Conservation (phyloP, 2,113 vertebrate species). For the Anolis sagrei region DNA sequence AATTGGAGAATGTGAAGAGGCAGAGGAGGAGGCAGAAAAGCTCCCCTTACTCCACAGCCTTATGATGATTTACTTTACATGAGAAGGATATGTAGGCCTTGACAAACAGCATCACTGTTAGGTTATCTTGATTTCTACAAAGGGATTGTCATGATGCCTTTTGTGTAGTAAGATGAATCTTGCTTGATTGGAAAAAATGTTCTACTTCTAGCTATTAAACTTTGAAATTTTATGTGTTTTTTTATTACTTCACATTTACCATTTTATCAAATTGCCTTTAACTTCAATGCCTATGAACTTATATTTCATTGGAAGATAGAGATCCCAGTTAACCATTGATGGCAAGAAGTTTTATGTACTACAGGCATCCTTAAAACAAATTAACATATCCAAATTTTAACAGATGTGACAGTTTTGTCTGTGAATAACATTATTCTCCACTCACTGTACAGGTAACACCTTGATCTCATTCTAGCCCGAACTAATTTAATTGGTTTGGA, state of each 20-base stretch:
- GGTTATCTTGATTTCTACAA: neutral
- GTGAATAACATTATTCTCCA: neutral
- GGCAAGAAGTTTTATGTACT: neutral
- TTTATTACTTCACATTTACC: slow-evolving; percentile 5
- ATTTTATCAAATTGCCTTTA: slow-evolving; percentile 9
- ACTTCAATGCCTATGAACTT: neutral
- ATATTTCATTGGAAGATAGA: neutral
- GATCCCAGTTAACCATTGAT: neutral
- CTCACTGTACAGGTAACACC: neutral
- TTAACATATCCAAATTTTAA: neutral
- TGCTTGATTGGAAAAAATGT: neutral
- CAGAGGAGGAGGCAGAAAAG: neutral
- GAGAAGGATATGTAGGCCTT: neutral
- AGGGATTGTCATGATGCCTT: neutral
- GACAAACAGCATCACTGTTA: slow-evolving; percentile 5
- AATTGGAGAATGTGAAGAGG: neutral
- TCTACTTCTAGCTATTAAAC: slow-evolving; percentile 14
- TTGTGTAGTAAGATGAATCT: neutral
- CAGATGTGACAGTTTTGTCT: neutral
- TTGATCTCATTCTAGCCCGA: neutral
- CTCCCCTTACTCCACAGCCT: neutral
- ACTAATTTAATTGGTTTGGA: neutral
- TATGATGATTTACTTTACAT: neutral
- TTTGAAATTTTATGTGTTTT: slow-evolving; percentile 11
- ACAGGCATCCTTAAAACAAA: neutral